Percentiles rank a stretch among this genome's conserved stretches.
These are phyloP conservation scores for Elaphurus davidianus DNA, from an alignment of 2,113 vertebrate species.

Conservation along the genomic window DNA sequence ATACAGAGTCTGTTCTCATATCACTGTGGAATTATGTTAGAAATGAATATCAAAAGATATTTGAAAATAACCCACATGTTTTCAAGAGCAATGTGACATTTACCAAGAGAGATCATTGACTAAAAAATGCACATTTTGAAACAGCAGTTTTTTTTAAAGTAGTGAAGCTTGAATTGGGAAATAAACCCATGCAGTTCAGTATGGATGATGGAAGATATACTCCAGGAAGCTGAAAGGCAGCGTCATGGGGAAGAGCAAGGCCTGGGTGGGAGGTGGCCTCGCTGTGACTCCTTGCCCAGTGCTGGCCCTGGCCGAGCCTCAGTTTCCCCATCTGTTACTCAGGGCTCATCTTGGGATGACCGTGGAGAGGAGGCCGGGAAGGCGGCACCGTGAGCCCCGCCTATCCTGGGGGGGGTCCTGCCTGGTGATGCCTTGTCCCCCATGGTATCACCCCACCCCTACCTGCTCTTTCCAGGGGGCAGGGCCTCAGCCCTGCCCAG, in stretches of 20 bases:
- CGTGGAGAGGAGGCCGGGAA: accelerated
- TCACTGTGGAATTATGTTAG: not conserved
- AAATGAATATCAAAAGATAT: not conserved
- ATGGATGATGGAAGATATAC: not conserved
- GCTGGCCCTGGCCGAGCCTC: not conserved
- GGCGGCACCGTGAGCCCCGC: not conserved
- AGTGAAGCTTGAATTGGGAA: not conserved
- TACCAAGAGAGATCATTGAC: not conserved
- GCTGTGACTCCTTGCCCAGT: accelerated
- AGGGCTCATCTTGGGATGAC: not conserved
- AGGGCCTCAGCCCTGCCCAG: no score
- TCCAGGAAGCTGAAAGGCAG: not conserved
- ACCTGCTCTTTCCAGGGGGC: no score
- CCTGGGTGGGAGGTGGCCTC: accelerated
- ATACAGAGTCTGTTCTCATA: not conserved
- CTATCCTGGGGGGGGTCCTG: accelerated
- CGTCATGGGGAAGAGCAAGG: accelerated
- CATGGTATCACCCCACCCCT: accelerated
- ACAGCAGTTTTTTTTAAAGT: not conserved
- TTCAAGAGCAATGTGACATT: not conserved
- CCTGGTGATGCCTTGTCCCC: accelerated
- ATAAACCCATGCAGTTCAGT: not conserved
- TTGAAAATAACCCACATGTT: not conserved
- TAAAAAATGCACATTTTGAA: not conserved
- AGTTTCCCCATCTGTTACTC: not conserved